phyloP scores from a whole-genome alignment of 2,888 invertebrate species.

The Latrodectus elegans region DNA sequence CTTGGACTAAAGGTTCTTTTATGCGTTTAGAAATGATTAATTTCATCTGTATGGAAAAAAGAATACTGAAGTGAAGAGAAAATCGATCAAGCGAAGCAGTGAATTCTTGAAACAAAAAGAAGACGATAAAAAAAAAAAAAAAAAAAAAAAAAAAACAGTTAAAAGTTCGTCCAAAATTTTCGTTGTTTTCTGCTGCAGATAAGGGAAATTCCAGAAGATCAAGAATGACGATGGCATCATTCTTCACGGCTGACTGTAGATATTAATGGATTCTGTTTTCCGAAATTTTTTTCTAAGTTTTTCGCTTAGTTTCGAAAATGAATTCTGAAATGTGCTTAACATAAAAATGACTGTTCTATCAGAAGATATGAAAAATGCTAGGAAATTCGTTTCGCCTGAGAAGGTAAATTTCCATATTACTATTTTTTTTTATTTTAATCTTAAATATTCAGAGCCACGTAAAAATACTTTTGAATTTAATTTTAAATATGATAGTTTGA shows the following conservation, averaged over 20 bases:
- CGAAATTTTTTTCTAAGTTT: slow-evolving; percentile 29
- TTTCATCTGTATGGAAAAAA: slow-evolving; percentile 1
- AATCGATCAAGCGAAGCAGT: slow-evolving; percentile 15
- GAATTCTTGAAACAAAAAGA: not conserved
- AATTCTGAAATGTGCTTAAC: slow-evolving; percentile 50
- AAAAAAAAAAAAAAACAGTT: slow-evolving; percentile 30
- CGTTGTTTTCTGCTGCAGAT: slow-evolving; percentile 7
- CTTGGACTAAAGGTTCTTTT: not conserved
- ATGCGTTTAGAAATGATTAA: not conserved
- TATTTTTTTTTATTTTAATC: not conserved
- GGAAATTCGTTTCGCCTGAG: slow-evolving; percentile 27
- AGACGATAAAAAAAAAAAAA: slow-evolving; percentile 22
- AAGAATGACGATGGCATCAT: slow-evolving; percentile 28
- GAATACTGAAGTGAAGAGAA: slow-evolving; percentile 34
- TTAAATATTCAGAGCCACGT: not conserved
- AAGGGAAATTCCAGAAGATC: slow-evolving; percentile 54
- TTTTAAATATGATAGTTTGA: not conserved
- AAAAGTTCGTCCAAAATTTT: slow-evolving; percentile 51
- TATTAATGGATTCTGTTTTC: slow-evolving; percentile 44
- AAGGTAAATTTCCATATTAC: slow-evolving; percentile 47
- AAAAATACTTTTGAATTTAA: not conserved
- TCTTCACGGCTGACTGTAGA: slow-evolving; percentile 66
- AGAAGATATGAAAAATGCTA: slow-evolving; percentile 17
- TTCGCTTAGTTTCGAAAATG: slow-evolving; percentile 13
- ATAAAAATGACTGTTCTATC: slow-evolving; percentile 30